These are phyloP conservation scores for Acropora tenuis DNA, from an alignment of 64 coral and sea anemone genomes.

Conservation along the genomic window DNA sequence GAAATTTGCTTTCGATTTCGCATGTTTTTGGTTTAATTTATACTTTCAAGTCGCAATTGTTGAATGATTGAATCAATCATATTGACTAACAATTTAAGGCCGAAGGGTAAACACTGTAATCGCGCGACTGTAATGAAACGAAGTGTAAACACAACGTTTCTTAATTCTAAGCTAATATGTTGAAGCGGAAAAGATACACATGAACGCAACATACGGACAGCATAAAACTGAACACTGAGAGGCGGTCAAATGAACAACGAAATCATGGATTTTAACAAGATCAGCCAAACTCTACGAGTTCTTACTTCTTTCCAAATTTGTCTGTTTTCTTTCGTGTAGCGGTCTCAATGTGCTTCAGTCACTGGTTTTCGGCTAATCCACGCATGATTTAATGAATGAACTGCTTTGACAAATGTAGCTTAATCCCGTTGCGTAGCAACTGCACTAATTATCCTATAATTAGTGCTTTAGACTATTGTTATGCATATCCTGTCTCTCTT, in stretches of 20 bases:
- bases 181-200: neutral
- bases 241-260: neutral
- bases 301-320: neutral
- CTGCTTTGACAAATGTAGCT: neutral
- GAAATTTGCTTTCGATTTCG: too few species aligned
- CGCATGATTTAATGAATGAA: neutral
- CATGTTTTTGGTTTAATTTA: too few species aligned
- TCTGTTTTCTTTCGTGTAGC: neutral
- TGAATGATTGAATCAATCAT: too few species aligned
- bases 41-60: too few species aligned
- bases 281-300: neutral
- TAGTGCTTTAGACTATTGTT: neutral
- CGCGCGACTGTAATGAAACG: too few species aligned
- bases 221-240: neutral
- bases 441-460: neutral
- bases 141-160: slow-evolving; percentile 10
- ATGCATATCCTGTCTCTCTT: neutral
- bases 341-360: neutral
- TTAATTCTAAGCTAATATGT: neutral
- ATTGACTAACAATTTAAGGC: neutral
- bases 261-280: neutral
- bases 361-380: neutral
- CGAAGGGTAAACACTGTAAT: neutral
- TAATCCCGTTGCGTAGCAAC: slow-evolving; percentile 1
- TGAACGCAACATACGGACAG: neutral